Base-by-base conservation (phyloP, 2,888 invertebrate species). In the Lampropteryx suffumata region DNA sequence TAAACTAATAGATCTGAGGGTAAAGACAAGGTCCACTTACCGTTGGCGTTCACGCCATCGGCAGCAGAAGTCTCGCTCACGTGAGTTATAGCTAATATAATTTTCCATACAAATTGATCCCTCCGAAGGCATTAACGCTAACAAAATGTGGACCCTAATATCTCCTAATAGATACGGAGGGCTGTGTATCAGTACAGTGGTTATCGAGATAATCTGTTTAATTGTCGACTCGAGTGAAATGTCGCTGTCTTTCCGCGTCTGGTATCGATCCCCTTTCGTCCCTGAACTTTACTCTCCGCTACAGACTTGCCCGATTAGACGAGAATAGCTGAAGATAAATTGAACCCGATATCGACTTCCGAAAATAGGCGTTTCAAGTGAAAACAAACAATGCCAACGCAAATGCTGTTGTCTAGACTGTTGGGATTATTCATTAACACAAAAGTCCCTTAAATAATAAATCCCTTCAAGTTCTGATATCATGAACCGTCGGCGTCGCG, bases 131-230 rank as follows among this genome's bases (percentile, higher is more conserved):
- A n/a, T n/a, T n/a, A n/a, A n/a, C n/a, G n/a, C n/a, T n/a, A n/a
- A n/a, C n/a, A n/a, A n/a, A n/a, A n/a, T n/a, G n/a, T n/a, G n/a
- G n/a, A n/a, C n/a, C n/a, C n/a, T n/a, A n/a, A n/a, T n/a, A n/a
- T n/a, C n/a, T n/a, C n/a, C n/a, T n/a, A n/a, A n/a, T n/a, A n/a
- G n/a, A 64, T 69, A 74, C 71, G 68, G 69, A 67, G 59, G 67
- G 63, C 61, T 66, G 62, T 59, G 59, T 54, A 56, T 58, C 71
- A 80, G 79, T 83, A n/a, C n/a, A 84, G 69, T 66, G 50, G 70
- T 72, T 82, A 84, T 84, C 83, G 72, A 57, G 49, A 61, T 81
- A 82, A 85, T 87, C 82, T 73, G 79, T 82, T 84, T 85, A 84
- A 82, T 84, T 80, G 76, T 72, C 79, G 79, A 82, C 65, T 80